Base-by-base conservation (phyloP, 2,113 vertebrate species). In the Corynorhinus townsendii region DNA sequence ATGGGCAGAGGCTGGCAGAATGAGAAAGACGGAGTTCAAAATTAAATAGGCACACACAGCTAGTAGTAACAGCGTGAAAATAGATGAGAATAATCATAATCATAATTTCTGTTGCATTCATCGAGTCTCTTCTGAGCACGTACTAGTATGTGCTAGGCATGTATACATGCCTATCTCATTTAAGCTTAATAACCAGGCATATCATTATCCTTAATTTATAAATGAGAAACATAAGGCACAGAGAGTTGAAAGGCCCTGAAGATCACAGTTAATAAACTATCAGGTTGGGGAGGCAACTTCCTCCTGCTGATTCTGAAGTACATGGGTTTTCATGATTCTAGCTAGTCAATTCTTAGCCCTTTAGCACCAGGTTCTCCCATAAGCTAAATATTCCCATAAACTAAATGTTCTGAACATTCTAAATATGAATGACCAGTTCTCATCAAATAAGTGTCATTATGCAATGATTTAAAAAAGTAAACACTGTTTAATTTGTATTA, bases 341-440 rank as follows among this genome's bases (percentile, higher is more conserved):
- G 7, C 72, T 59, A 26, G 86, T 56, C 43, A 66, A n/a, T 68
- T 87, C 85, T 87, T 76, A 52, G 49, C 17, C 69, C 69, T 47
- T 80, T 35, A 16, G 20, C 71, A 28, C 45, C 38, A 69, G 85
- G 72, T 73, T 92, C 24, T 84, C 52, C 40, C 45, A 0, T 38
- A 77, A 91, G 72, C 40, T 59, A 77, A 87, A 88, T 45, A 64
- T 28, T 49, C 68, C 82, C 12, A 17, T 59, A 45, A 93, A 80
- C 12, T 62, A 45, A 59, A 30, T n/a, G 43, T 82, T 82, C 72
- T 77, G 64, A 84, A 71, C 10, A 3, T 62, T 95, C 59, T 92
- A 90, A 90, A 80, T 72, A 85, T 68, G 62, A 96, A 88, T 71
- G 4, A 54, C 9, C 43, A 20, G 59, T 81, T 93, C 93, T 88